These are phyloP conservation scores for Gymnocheta viridis DNA, from an alignment of 2,888 invertebrate species.

Conservation along the genomic window DNA sequence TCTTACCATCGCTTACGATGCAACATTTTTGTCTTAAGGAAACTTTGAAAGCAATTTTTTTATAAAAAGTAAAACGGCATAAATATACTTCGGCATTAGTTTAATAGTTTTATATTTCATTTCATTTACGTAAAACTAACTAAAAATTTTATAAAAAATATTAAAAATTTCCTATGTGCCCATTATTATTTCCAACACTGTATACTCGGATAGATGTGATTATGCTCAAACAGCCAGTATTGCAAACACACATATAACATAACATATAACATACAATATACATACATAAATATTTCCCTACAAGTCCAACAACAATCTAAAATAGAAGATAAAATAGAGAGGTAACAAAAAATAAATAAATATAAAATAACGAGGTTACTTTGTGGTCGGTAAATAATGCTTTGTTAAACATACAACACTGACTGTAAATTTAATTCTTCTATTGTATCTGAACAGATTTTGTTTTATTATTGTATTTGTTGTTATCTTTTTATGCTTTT, in stretches of 20 bases:
- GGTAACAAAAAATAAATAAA: background rate
- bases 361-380: constrained; percentile 61
- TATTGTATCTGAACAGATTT: constrained; percentile 40
- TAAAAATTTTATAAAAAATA: too few species aligned
- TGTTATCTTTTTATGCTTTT: too few species aligned
- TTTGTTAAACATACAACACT: constrained; percentile 49
- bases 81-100: too few species aligned
- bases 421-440: constrained; percentile 35
- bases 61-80: too few species aligned
- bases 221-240: background rate
- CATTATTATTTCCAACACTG: background rate
- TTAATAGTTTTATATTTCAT: too few species aligned
- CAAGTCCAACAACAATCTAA: constrained; percentile 8
- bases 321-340: constrained; percentile 25
- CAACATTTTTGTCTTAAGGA: too few species aligned
- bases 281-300: background rate
- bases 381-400: constrained; percentile 68
- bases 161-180: too few species aligned
- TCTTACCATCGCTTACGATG: too few species aligned
- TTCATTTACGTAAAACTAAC: too few species aligned
- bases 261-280: background rate
- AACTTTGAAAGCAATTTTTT: too few species aligned
- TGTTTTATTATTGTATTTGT: constrained; percentile 15
- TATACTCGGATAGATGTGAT: background rate
- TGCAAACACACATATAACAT: constrained; percentile 2